Percentiles rank a stretch among this genome's conserved stretches.
These are phyloP conservation scores for Gavialis gangeticus DNA, from an alignment of 2,113 vertebrate species.

Conservation along the genomic window DNA sequence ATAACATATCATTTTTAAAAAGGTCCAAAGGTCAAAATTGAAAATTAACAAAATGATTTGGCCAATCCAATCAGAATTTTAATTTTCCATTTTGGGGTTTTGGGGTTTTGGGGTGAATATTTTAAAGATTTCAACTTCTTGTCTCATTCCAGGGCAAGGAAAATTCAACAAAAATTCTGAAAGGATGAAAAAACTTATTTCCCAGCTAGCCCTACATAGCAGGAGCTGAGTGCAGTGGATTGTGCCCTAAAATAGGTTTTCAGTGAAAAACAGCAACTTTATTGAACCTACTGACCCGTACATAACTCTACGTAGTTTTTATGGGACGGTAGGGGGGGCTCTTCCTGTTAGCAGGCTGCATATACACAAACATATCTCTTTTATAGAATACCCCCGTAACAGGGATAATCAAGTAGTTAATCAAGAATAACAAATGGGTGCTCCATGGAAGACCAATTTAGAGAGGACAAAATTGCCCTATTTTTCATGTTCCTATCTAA, in stretches of 20 bases:
- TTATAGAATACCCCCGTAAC: slow-evolving; percentile 45
- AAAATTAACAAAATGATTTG: too few relatives aligned
- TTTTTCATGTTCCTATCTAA: slow-evolving; percentile 71
- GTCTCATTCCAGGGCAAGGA: not conserved
- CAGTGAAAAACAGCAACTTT: not conserved
- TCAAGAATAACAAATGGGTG: slow-evolving; percentile 71
- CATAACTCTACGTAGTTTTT: not conserved
- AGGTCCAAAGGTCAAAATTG: too few relatives aligned
- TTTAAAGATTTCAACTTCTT: not conserved
- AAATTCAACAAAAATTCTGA: not conserved
- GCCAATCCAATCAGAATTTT: too few relatives aligned
- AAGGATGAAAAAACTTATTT: not conserved
- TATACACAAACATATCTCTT: slow-evolving; percentile 49
- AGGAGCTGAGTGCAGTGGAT: not conserved
- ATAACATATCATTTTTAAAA: too few relatives aligned
- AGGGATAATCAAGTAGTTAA: slow-evolving; percentile 72
- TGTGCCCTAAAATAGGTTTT: not conserved
- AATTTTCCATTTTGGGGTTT: too few relatives aligned
- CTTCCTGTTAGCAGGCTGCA: slow-evolving; percentile 41
- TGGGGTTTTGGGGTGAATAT: too few relatives aligned
- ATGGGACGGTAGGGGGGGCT: slow-evolving; percentile 23
- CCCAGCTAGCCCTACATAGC: not conserved
- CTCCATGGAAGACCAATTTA: slow-evolving; percentile 61
- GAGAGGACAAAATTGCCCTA: slow-evolving; percentile 69
- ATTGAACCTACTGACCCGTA: not conserved